A percentile compares a stretch with the other conserved stretches of the same genome.
Evolutionary conservation across 2,888 invertebrate species (phyloP).

Genomic region (Habroteleia sp.): DNA sequence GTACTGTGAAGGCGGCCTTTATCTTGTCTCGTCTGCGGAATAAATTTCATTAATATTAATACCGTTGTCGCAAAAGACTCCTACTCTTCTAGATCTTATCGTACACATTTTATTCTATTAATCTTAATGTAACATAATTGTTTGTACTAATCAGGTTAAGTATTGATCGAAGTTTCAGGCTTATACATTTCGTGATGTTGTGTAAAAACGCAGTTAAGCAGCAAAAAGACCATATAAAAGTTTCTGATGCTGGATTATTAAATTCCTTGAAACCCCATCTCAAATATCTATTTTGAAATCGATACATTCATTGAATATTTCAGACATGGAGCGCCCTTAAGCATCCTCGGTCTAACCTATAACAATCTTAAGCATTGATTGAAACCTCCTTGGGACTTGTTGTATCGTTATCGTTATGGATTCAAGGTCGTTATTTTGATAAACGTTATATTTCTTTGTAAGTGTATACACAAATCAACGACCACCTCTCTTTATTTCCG

Average conservation of each 20-base stretch:
- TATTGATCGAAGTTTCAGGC: slow-evolving; percentile 70
- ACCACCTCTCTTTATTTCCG: no score
- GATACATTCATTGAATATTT: slow-evolving; percentile 81
- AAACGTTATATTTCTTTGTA: slow-evolving; percentile 16
- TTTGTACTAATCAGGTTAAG: slow-evolving; percentile 73
- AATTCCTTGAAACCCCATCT: slow-evolving; percentile 79
- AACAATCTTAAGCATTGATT: slow-evolving; percentile 64
- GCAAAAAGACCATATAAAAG: slow-evolving; percentile 74
- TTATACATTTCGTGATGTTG: slow-evolving; percentile 64
- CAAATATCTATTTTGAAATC: slow-evolving; percentile 79
- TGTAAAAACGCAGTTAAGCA: slow-evolving; percentile 65
- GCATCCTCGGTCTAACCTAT: slow-evolving; percentile 55
- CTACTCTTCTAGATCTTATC: no score
- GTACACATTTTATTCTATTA: no score
- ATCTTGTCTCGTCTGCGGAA: neutral
- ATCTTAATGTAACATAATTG: slow-evolving; percentile 15
- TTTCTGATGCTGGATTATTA: slow-evolving; percentile 80
- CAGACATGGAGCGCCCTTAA: slow-evolving; percentile 69
- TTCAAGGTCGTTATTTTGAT: slow-evolving; percentile 38
- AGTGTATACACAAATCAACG: slow-evolving; percentile 3
- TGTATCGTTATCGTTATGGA: slow-evolving; percentile 56
- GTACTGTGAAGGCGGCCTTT: no score
- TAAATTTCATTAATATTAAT: slow-evolving; percentile 6
- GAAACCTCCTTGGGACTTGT: slow-evolving; percentile 53
- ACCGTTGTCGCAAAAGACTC: neutral